Base-by-base conservation (phyloP, 2,888 invertebrate species). In the Polyommatus iphigenia region DNA sequence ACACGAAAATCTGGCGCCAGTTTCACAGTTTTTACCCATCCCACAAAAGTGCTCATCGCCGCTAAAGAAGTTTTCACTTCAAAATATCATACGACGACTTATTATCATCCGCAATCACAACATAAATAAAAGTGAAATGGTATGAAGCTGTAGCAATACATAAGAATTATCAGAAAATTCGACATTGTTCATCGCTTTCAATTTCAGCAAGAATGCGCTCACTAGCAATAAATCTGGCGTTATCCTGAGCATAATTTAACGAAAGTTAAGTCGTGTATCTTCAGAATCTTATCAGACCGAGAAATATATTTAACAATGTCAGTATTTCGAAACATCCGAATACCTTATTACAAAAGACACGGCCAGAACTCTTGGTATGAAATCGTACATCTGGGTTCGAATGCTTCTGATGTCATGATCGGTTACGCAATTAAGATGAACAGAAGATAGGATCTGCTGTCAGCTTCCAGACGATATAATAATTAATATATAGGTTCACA, bases 341-440 rank as follows among this genome's bases (percentile, higher is more conserved):
- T 79, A 76, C 79, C 71, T 73, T 78, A 79, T 81, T 80, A 80
- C 81, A 82, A 81, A 81, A 81, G 77, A 80, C 79, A 78, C 75
- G 80, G 78, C 80, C 78, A 81, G 80, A 80, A 78, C 80, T 78
- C 79, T 79, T 78, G 78, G 80, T 80, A 80, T 82, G 80, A 80
- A 81, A 82, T 80, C 81, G 80, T 78, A 77, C 67, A 80, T 80
- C 80, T 79, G 76, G 36, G 71, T 71, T 83, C 82, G 84, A 85
- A 85, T 85, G 85, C 86, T 84, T 84, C 81, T 83, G 84, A 85
- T 86, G 86, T 86, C 85, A 85, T 84, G 86, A 84, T 84, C 81
- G 81, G 82, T 88, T 89, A 85, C 87, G 88, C 88, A 91, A 90
- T 88, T 86, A 87, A 87, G 87, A 89, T 88, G 85, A 86, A 86